Conservation (phyloP, 2,113 vertebrate genomes). For the Falco punctatus region DNA sequence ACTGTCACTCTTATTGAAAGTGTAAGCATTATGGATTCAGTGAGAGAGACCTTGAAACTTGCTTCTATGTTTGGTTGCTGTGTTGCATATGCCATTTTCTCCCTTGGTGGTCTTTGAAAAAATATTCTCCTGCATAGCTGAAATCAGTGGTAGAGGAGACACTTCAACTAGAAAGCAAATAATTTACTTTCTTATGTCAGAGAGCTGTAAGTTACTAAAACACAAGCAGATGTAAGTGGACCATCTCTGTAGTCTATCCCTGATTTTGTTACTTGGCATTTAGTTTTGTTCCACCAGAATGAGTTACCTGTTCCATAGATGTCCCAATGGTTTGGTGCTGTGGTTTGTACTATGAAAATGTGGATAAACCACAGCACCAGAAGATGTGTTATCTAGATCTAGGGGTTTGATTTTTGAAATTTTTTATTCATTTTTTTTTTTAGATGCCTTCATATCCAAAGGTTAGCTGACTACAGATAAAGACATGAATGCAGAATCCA, state of each 20-base stretch:
- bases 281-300: not conserved
- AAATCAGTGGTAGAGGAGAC: not conserved
- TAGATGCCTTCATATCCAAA: not conserved
- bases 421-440: not conserved
- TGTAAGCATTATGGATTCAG: not conserved
- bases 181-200: not conserved
- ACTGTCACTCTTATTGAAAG: not conserved
- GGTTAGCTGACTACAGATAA: not conserved
- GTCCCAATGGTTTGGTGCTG: not conserved
- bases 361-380: not conserved
- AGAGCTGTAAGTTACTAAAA: not conserved
- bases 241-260: not conserved
- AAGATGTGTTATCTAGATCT: not conserved
- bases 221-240: not conserved
- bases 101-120: not conserved
- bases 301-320: not conserved
- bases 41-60: not conserved
- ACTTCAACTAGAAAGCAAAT: not conserved
- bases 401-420: fast-evolving
- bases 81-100: not conserved
- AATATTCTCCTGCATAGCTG: not conserved
- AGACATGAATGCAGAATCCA: not conserved
- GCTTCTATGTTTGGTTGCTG: not conserved
- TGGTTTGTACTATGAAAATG: not conserved
- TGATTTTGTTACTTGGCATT: not conserved